Percentiles rank a stretch among this genome's conserved stretches.
phyloP scores from a whole-genome alignment of 2,888 invertebrate genomes.

The Synanthedon tipuliformis region DNA sequence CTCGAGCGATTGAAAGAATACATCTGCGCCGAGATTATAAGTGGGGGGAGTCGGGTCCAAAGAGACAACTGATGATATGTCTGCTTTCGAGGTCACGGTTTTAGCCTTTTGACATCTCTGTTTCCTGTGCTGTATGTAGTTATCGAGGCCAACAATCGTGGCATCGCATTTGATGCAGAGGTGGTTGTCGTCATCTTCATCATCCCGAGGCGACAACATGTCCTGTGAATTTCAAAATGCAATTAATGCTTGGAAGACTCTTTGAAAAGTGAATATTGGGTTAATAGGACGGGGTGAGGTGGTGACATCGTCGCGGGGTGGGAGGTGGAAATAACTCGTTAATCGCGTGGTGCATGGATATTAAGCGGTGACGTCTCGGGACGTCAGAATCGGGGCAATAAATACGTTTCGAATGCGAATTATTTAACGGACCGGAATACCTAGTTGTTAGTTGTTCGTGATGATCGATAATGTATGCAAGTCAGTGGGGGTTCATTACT shows the following conservation, averaged over 20 bases:
- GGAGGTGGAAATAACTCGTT: constrained; percentile 22
- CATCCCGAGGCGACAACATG: constrained; percentile 68
- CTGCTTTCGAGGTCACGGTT: constrained; percentile 25
- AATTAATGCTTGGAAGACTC: constrained; percentile 10
- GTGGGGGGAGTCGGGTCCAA: constrained; percentile 43
- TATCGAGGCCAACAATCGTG: constrained; percentile 86
- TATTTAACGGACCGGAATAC: constrained; percentile 32
- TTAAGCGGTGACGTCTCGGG: constrained; percentile 43
- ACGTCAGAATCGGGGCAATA: constrained; percentile 40
- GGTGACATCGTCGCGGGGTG: constrained; percentile 31
- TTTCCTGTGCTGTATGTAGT: constrained; percentile 87
- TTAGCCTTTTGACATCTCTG: constrained; percentile 70
- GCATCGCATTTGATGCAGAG: constrained; percentile 88
- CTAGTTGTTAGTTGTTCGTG: constrained; percentile 24
- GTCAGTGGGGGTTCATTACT: constrained; percentile 28
- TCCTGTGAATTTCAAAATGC: constrained; percentile 21
- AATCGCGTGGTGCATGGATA: constrained; percentile 46
- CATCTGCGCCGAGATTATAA: constrained; percentile 80
- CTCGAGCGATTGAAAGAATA: constrained; percentile 87
- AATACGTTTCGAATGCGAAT: constrained; percentile 42
- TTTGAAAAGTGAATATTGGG: constrained; percentile 21
- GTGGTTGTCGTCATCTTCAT: constrained; percentile 86
- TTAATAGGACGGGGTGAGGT: constrained; percentile 14
- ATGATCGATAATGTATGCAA: constrained; percentile 43
- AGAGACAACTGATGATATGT: constrained; percentile 40